Conservation (phyloP, 2,113 vertebrate genomes). For the Leucosticte australis region DNA sequence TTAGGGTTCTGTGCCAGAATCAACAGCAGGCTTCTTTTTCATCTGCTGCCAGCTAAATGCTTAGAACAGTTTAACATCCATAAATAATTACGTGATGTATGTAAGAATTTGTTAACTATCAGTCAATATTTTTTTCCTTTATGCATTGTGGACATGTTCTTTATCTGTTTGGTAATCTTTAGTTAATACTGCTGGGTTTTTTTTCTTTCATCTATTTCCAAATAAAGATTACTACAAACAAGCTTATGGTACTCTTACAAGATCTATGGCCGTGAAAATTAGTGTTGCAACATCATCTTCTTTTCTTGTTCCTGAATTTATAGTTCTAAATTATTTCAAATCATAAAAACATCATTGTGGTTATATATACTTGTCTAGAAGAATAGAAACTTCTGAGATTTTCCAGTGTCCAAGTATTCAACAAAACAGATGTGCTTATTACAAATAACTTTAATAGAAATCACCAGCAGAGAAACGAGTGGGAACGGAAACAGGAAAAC, state of each 20-base stretch:
- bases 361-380: not conserved
- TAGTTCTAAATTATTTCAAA: not conserved
- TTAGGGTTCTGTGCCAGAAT: constrained; percentile 32
- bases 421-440: constrained; percentile 23
- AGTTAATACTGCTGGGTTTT: not conserved
- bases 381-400: not conserved
- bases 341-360: not conserved
- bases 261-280: not conserved
- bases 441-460: not conserved
- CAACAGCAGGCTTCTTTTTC: constrained; percentile 31
- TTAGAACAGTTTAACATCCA: constrained; percentile 10
- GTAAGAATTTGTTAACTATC: constrained; percentile 41
- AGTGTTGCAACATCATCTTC: constrained; percentile 3
- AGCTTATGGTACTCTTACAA: not conserved
- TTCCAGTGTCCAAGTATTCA: not conserved
- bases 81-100: constrained; percentile 30
- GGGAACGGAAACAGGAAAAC: not conserved
- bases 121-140: constrained; percentile 18
- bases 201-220: constrained; percentile 43
- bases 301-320: constrained; percentile 18
- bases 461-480: not conserved
- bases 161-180: constrained; percentile 21
- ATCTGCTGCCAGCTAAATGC: constrained; percentile 39
- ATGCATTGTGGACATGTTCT: not conserved
- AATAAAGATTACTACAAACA: not conserved